Evolutionary conservation across 2,113 vertebrate genomes (phyloP).

Genomic region (Podiceps cristatus): DNA sequence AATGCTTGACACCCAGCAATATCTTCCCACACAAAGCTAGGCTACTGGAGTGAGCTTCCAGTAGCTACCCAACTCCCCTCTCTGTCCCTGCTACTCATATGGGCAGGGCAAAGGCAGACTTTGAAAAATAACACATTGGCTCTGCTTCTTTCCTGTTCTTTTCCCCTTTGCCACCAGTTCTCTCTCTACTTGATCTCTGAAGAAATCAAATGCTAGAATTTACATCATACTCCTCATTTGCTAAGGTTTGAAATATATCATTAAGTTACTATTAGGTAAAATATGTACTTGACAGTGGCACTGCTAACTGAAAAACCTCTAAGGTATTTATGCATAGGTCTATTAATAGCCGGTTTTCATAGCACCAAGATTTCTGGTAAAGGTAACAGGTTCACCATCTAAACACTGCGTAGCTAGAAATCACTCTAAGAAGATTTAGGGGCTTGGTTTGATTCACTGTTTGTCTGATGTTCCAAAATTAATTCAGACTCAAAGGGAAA

Average conservation of each 20-base stretch:
- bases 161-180: not conserved
- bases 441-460: not conserved
- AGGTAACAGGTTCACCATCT: not conserved
- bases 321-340: not conserved
- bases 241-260: not conserved
- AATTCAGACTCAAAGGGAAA: not conserved
- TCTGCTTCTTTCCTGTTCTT: not conserved
- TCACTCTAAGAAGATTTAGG: not conserved
- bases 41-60: not conserved
- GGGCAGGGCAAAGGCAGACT: not conserved
- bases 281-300: not conserved
- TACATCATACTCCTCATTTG: not conserved
- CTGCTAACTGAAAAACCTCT: not conserved
- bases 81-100: not conserved
- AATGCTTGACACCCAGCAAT: not conserved
- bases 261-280: not conserved
- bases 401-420: not conserved
- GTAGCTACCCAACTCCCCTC: not conserved
- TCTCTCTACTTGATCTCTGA: not conserved
- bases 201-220: not conserved
- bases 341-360: not conserved
- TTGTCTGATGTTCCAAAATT: not conserved
- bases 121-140: not conserved
- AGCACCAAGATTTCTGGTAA: not conserved
- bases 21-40: not conserved